Conservation (phyloP, 2,888 invertebrate genomes). For the Tineola bisselliella region DNA sequence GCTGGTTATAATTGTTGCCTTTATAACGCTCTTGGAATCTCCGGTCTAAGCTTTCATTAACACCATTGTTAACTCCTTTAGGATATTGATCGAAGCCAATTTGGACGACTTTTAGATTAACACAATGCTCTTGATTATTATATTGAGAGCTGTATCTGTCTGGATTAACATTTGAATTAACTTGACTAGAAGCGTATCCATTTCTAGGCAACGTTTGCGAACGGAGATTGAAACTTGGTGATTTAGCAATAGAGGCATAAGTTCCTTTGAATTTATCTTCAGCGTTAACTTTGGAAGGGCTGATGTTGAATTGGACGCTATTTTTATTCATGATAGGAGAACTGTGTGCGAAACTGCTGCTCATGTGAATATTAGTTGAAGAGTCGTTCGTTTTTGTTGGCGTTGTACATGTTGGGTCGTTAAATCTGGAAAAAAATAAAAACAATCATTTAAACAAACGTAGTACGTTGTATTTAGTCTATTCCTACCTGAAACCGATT, state of each 20-base stretch:
- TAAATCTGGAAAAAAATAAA: conserved; percentile 55
- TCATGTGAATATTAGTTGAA: conserved; percentile 35
- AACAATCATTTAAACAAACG: too few species aligned
- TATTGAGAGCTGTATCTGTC: conserved; percentile 63
- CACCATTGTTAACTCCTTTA: conserved; percentile 59
- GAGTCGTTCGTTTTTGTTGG: conserved; percentile 40
- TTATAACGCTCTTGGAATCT: conserved; percentile 64
- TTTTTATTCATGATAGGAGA: conserved; percentile 67
- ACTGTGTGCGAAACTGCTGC: conserved; percentile 53
- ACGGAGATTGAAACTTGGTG: conserved; percentile 60
- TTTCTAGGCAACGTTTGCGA: conserved; percentile 80
- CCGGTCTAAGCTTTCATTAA: conserved; percentile 54
- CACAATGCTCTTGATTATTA: conserved; percentile 63
- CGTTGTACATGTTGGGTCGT: conserved; percentile 69
- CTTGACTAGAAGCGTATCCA: conserved; percentile 59
- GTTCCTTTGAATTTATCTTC: conserved; percentile 55
- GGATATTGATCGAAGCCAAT: conserved; percentile 71
- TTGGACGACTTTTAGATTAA: conserved; percentile 69
- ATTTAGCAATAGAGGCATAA: conserved; percentile 48
- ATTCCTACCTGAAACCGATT: too few species aligned
- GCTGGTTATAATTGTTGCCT: conserved; percentile 45
- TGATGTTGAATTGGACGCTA: conserved; percentile 63
- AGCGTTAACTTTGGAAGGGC: conserved; percentile 52
- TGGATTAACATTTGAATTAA: conserved; percentile 52
- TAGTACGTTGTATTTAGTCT: too few species aligned